These are phyloP conservation scores for Trissolcus basalis DNA, from an alignment of 1,140 invertebrate species.

Conservation along the genomic window DNA sequence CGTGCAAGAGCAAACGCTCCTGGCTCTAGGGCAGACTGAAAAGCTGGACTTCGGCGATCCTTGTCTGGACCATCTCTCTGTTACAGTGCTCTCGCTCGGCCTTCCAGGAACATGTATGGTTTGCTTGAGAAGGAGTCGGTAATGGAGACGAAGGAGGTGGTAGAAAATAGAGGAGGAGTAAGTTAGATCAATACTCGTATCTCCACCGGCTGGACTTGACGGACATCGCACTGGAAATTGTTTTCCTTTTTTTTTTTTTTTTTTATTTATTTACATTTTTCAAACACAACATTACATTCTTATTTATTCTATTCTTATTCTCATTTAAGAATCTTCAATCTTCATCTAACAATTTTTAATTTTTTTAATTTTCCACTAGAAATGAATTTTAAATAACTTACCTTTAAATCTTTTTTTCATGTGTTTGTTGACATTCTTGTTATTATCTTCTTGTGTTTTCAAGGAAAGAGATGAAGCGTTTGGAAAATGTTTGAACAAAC, in stretches of 20 bases:
- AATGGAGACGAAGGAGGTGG: slow-evolving; percentile 68
- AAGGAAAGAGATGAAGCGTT: no score
- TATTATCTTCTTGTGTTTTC: no score
- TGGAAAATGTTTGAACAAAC: no score
- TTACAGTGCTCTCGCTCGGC: slow-evolving; percentile 50
- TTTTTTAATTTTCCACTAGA: no score
- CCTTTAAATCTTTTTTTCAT: no score
- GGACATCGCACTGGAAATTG: slow-evolving; percentile 72
- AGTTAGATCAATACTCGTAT: slow-evolving; percentile 77
- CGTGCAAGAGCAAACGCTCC: slow-evolving; percentile 68
- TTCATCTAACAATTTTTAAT: no score
- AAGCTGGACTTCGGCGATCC: slow-evolving; percentile 68
- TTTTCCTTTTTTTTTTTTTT: slow-evolving; percentile 34
- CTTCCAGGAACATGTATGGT: slow-evolving; percentile 69
- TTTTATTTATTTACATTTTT: slow-evolving; percentile 14
- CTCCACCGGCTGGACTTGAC: slow-evolving; percentile 74
- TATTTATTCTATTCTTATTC: not conserved
- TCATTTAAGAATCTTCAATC: no score
- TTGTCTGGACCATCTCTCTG: slow-evolving; percentile 43
- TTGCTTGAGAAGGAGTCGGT: slow-evolving; percentile 64
- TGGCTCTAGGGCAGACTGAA: slow-evolving; percentile 66
- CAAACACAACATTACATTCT: not conserved
- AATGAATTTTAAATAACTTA: no score
- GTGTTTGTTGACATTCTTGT: no score
- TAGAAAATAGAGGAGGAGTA: slow-evolving; percentile 65